Evolutionary conservation across 2,113 vertebrate genomes (phyloP), one percentile per base, ranked within the genome.

Genomic region (Barbus barbus): DNA sequence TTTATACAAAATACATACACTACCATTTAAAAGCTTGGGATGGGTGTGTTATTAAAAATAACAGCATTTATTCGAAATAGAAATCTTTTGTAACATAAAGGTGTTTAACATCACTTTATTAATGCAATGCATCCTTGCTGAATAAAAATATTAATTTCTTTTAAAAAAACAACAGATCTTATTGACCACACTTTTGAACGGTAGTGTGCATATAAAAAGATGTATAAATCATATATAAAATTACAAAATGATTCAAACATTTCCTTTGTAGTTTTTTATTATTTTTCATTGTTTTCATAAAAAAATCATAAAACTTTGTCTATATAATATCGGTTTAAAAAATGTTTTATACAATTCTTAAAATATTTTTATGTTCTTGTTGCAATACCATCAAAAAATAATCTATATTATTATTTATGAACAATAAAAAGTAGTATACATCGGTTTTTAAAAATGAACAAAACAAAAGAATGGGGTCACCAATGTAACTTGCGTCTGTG

Each of bases 301-400:
- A 69, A 94, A 94, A 92, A 86, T 93, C 93, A 96, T 96, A 97
- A 97, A 97, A 96, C 90, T 93, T 95, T 96, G 93, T 93, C 95
- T 95, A 96, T 94, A 95, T 93, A 93, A 95, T 93, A 95, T 93
- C 93, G 93, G 93, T 92, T 92, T 96, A 94, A 92, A 97, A 97
- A 98, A 94, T 91, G 91, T 91, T 94, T 95, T 95, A 95, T 94
- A 95, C 92, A 95, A 95, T 93, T 90, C 91, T 92, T 90, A 97
- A 97, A 96, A 97, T 97, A 96, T 78, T 91, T 92, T 92, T 93
- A 95, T 91, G 95, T 94, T 97, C 95, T 95, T 93, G 95, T 96
- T 96, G 96, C 94, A 96, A 97, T 95, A 95, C 92, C 93, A 95
- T 95, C 95, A 94, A 97, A 99, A 95, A 98, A 99, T 98, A 97